Conservation (phyloP, 2,797 vertebrate genomes). For the Florisuga fusca region DNA sequence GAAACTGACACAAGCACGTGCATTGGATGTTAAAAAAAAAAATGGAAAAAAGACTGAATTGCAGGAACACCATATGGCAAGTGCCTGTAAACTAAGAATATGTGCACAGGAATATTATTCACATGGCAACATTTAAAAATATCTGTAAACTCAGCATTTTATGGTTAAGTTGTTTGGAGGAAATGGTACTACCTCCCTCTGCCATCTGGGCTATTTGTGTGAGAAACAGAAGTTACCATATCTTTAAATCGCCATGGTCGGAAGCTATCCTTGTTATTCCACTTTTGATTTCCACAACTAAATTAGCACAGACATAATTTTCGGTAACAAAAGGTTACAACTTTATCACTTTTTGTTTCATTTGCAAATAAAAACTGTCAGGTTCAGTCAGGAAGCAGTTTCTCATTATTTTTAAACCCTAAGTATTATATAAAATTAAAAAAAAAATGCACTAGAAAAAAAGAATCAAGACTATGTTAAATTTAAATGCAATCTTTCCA, state of each 20-base stretch:
- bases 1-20: slow-evolving; percentile 11
- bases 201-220: neutral
- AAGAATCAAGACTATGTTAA: neutral
- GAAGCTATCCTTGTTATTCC: neutral
- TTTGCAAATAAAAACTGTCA: neutral
- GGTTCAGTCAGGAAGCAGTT: neutral
- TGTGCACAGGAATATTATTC: slow-evolving; percentile 32
- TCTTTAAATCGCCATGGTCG: slow-evolving; percentile 7
- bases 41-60: neutral
- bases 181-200: neutral
- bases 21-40: neutral
- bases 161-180: neutral
- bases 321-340: neutral
- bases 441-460: neutral
- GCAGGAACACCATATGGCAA: slow-evolving; percentile 38
- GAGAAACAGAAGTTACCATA: neutral
- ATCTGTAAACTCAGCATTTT: slow-evolving; percentile 50
- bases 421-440: neutral
- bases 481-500: neutral
- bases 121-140: slow-evolving; percentile 55
- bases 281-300: neutral
- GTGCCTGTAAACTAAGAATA: slow-evolving; percentile 38
- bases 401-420: neutral
- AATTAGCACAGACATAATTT: neutral
- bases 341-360: neutral